phyloP scores from a whole-genome alignment of 2,797 vertebrate species.

The Loris lydekkerianus region DNA sequence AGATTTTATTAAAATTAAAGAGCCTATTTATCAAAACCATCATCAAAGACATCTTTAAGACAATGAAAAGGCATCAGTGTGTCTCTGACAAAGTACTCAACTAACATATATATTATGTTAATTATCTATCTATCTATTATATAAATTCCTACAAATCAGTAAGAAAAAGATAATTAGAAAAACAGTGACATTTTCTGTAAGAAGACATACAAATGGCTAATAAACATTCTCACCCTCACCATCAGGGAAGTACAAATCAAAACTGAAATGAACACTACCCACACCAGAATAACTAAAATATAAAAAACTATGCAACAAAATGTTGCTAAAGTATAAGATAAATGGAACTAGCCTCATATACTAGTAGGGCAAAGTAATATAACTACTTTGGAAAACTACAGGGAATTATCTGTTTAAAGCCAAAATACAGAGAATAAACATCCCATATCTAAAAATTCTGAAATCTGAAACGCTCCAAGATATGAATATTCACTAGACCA shows the following conservation, averaged over 20 bases:
- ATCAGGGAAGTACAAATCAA: neutral
- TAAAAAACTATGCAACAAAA: neutral
- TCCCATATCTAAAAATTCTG: neutral
- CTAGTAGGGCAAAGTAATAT: neutral
- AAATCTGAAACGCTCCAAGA: neutral
- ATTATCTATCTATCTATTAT: neutral
- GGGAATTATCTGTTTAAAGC: conserved; percentile 17
- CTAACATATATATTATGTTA: neutral
- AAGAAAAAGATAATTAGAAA: neutral
- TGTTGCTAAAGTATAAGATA: neutral
- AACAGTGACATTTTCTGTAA: neutral
- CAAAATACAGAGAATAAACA: neutral
- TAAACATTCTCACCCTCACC: neutral
- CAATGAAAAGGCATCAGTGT: neutral
- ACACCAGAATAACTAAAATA: neutral
- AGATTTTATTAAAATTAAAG: conserved; percentile 41
- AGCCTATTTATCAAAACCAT: neutral
- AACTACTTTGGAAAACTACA: neutral
- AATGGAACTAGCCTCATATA: neutral
- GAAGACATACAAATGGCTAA: neutral
- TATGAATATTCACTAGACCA: neutral
- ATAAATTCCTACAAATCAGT: neutral
- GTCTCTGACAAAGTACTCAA: neutral
- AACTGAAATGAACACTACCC: neutral
- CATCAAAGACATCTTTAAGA: neutral